phyloP scores from a whole-genome alignment of 2,888 invertebrate species.

The Limnephilus lunatus region DNA sequence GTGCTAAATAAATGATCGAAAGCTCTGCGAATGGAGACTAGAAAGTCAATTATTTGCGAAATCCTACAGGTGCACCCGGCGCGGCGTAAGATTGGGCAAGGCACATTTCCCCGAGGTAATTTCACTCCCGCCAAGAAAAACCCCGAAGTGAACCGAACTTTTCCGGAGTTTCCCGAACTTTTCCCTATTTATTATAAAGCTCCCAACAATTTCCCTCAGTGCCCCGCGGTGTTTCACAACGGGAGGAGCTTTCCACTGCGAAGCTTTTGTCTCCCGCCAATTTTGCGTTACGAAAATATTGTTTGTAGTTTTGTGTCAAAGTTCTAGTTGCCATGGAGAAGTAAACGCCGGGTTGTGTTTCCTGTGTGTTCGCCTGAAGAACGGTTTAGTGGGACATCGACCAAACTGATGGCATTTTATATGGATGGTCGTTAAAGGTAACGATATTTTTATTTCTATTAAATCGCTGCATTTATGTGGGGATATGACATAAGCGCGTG shows the following conservation, averaged over 20 bases:
- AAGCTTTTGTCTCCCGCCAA: constrained; percentile 25
- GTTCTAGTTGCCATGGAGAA: constrained; percentile 38
- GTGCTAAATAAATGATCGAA: not conserved
- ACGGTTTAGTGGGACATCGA: constrained; percentile 42
- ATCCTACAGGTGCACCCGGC: constrained; percentile 42
- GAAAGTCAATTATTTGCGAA: constrained; percentile 40
- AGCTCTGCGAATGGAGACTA: not conserved
- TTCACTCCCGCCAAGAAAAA: constrained; percentile 32
- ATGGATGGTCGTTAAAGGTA: constrained; percentile 49
- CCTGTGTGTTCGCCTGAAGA: not conserved
- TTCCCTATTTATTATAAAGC: constrained; percentile 47
- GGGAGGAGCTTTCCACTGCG: constrained; percentile 39
- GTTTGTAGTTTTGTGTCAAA: not conserved
- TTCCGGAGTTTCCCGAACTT: constrained; percentile 38
- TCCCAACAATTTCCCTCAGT: constrained; percentile 44
- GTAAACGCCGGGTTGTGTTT: not conserved
- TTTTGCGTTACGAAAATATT: constrained; percentile 13
- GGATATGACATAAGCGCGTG: not conserved
- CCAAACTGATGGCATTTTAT: constrained; percentile 44
- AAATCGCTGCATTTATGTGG: constrained; percentile 26
- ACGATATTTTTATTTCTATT: constrained; percentile 39
- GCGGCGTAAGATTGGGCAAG: constrained; percentile 13
- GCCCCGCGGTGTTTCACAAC: constrained; percentile 25
- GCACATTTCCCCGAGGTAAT: constrained; percentile 9
- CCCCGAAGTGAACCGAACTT: not conserved